These are phyloP conservation scores for Pandion haliaetus DNA, from an alignment of 2,113 vertebrate genomes.

Conservation along the genomic window DNA sequence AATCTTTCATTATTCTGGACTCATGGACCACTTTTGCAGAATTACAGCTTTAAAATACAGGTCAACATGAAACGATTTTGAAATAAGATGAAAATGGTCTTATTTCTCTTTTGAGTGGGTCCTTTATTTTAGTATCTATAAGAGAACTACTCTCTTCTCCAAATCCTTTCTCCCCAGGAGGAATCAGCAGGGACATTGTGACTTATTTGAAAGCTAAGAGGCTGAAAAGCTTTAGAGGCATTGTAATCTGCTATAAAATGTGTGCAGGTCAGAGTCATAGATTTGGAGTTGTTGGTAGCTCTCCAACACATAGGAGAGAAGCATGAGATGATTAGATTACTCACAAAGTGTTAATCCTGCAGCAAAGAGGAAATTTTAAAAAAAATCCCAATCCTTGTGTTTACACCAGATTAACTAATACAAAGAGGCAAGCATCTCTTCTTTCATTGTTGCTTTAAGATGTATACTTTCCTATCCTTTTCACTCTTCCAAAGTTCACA, in stretches of 20 bases:
- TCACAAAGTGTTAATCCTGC: not conserved
- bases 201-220: constrained; percentile 18
- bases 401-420: not conserved
- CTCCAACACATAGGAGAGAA: not conserved
- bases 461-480: not conserved
- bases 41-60: constrained; percentile 6
- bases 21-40: not conserved
- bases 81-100: not conserved
- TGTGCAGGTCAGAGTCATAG: not conserved
- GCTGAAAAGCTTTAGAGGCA: constrained; percentile 35
- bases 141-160: not conserved
- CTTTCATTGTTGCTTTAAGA: not conserved
- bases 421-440: not conserved
- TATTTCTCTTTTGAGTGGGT: not conserved
- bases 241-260: constrained; percentile 12
- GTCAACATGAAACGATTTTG: constrained; percentile 23
- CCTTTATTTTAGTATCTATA: not conserved
- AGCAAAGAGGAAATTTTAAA: not conserved
- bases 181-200: not conserved
- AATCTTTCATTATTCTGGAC: not conserved
- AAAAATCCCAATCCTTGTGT: not conserved
- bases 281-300: not conserved
- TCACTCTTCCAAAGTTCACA: not conserved
- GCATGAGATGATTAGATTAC: not conserved
- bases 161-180: constrained; percentile 16